A percentile compares a stretch with the other conserved stretches of the same genome.
Evolutionary conservation across 2,797 vertebrate species (phyloP).

Genomic region (Myripristis murdjan): DNA sequence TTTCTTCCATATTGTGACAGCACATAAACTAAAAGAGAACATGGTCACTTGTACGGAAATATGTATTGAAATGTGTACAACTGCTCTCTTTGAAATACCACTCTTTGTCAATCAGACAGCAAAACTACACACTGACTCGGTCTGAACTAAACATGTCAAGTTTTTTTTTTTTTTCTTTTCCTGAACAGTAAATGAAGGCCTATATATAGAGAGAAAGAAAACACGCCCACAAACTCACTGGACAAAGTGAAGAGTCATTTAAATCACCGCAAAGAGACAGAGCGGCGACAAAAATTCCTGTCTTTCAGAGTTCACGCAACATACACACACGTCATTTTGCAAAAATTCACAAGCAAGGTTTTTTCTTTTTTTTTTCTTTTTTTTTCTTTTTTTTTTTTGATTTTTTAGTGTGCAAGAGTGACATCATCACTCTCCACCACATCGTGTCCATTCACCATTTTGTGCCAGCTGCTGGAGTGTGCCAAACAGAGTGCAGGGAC

Average conservation of each 20-base stretch:
- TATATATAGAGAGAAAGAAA: constrained; percentile 69
- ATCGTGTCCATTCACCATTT: constrained; percentile 57
- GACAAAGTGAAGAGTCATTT: constrained; percentile 75
- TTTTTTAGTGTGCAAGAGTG: constrained; percentile 36
- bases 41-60: constrained; percentile 63
- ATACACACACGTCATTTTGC: constrained; percentile 62
- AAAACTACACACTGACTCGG: constrained; percentile 22
- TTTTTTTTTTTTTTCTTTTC: constrained; percentile 65
- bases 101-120: constrained; percentile 48
- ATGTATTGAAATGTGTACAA: constrained; percentile 64
- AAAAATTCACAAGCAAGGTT: constrained; percentile 68
- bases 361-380: constrained; percentile 40
- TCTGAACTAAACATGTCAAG: constrained; percentile 61
- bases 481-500: constrained; percentile 32
- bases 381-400: too few species aligned
- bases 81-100: constrained; percentile 57
- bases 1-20: constrained; percentile 64
- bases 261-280: constrained; percentile 75
- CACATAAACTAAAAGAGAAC: constrained; percentile 74
- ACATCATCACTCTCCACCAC: constrained; percentile 43
- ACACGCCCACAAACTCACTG: constrained; percentile 68
- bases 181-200: constrained; percentile 77
- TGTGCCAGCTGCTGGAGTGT: constrained; percentile 44
- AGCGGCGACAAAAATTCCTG: constrained; percentile 68
- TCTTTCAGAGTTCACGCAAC: constrained; percentile 63